Conservation (phyloP, 2,797 vertebrate species). For the Cheirogaleus major region DNA sequence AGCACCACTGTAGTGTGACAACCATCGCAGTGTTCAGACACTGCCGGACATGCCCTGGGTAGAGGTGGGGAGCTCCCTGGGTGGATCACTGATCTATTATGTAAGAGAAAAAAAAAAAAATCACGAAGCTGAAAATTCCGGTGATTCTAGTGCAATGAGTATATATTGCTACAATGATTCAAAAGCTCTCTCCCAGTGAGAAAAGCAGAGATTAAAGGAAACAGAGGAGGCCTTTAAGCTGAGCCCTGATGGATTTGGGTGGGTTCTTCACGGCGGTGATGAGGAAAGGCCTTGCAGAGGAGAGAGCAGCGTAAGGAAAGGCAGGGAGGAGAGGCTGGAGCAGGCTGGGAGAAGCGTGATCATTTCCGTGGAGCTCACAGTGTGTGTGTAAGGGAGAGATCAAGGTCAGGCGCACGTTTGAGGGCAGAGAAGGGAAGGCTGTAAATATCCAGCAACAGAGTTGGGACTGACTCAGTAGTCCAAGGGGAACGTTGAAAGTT, state of each 20-base stretch:
- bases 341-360: not conserved
- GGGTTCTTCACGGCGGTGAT: not conserved
- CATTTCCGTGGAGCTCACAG: not conserved
- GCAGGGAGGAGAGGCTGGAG: not conserved
- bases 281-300: not conserved
- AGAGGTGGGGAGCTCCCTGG: not conserved
- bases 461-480: not conserved
- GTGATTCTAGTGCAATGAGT: not conserved
- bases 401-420: not conserved
- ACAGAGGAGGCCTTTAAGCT: not conserved
- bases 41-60: not conserved
- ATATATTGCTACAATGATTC: not conserved
- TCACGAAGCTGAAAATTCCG: not conserved
- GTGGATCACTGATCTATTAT: not conserved
- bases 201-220: conserved; percentile 4
- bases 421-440: not conserved
- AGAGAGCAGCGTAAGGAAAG: not conserved
- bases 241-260: not conserved
- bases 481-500: not conserved
- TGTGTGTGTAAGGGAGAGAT: not conserved
- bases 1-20: not conserved
- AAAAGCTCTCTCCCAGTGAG: not conserved
- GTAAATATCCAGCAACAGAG: not conserved
- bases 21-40: not conserved
- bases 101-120: not conserved